Base-by-base conservation (phyloP, 2,113 vertebrate species). In the Mystacornis crossleyi region DNA sequence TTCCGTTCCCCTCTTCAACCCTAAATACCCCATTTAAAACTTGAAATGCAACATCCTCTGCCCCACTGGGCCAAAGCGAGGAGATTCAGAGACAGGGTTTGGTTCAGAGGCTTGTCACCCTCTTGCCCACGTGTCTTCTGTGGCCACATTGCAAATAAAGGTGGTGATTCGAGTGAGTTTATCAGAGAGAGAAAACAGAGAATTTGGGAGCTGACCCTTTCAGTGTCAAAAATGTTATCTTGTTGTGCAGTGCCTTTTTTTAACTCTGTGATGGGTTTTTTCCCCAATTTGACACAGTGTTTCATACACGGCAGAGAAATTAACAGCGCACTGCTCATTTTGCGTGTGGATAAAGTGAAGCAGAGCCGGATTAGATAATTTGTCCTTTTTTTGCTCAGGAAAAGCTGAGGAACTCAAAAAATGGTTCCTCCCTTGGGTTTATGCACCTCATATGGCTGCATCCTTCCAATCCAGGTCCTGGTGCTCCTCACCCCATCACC, bases 401-500 rank as follows among this genome's bases (percentile, higher is more conserved):
- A 48, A 38, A 90, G 17, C 31, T 34, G 3, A 73, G 19, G 45
- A 83, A 21, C 4, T 81, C 0, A n/a, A 60, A 60, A 81, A 81
- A 43, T n/a, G 12, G 2, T 40, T 43, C 19, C 6, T 55, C 4
- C 31, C 18, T 31, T 40, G 45, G 21, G 3, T 57, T 64, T 65
- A 0, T 3, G 2, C 20, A 19, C 5, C 11, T 43, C 33, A 16
- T 4, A 0, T 21, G 8, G 31, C 71, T 86, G 25, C 53, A 69
- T 14, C 60, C 26, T 53, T 61, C 28, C 47, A 33, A 2, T 19
- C 8, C 33, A 45, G 23, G 11, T 43, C 45, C 55, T 69, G 31
- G 16, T 77, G 26, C 7, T 34, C 51, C 40, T 31, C 61, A 7
- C 14, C 13, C 61, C 28, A 34, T 43, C 53, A 12, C 38, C 19